Conservation (phyloP, 2,888 invertebrate species). For the Ashinkailepas kermadecensis region DNA sequence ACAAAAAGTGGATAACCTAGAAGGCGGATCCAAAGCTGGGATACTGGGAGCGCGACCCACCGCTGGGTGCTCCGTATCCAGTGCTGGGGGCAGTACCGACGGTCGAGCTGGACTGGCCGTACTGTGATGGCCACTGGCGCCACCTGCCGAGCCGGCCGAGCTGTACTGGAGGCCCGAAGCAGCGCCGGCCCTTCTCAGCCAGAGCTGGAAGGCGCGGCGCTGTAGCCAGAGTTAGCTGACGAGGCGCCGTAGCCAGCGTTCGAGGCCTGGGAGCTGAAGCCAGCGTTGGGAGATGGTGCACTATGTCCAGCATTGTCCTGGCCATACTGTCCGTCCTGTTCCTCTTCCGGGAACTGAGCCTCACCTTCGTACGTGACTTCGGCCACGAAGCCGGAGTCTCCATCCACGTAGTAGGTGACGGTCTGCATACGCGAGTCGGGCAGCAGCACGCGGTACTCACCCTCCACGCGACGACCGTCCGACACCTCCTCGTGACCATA, state of each 20-base stretch:
- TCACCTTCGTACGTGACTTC: not conserved
- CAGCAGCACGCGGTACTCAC: slow-evolving; percentile 19
- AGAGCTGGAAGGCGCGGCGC: not conserved
- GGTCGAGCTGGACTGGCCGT: not conserved
- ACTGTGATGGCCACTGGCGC: not conserved
- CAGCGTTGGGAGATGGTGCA: not conserved
- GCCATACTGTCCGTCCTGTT: not conserved
- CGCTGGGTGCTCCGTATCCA: not conserved
- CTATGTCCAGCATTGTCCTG: not conserved
- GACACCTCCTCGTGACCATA: not conserved
- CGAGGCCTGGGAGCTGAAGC: too few species aligned
- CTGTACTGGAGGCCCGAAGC: not conserved
- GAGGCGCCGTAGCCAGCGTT: too few species aligned
- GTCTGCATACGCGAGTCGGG: slow-evolving; percentile 3
- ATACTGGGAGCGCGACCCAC: not conserved
- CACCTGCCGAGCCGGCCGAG: not conserved
- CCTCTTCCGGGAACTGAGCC: not conserved
- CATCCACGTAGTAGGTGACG: slow-evolving; percentile 15
- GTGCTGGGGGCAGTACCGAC: not conserved
- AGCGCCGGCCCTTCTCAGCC: not conserved
- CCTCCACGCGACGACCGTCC: not conserved
- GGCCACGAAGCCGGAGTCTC: slow-evolving; percentile 3
- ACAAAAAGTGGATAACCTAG: not conserved
- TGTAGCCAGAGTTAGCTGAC: not conserved
- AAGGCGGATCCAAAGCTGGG: not conserved